Evolutionary conservation across 37 sponge, comb jelly and placozoan genomes (phyloP), one percentile per base, ranked within the genome.

Genomic region (Cladorhizidae sp.): DNA sequence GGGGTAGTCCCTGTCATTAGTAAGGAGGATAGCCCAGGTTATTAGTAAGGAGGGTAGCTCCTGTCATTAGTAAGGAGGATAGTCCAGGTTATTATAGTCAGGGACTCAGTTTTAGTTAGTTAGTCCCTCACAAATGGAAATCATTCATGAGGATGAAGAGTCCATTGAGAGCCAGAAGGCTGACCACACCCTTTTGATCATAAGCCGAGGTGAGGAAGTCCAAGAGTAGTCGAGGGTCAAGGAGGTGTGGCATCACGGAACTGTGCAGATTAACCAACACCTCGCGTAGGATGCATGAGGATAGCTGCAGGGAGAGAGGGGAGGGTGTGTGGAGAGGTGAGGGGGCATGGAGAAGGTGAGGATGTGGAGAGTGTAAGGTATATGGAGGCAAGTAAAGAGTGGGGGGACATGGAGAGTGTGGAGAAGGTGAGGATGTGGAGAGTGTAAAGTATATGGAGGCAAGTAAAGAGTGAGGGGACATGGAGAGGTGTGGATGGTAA

Each of bases 81-180:
- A 45, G 49, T 6, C 62, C 29, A 5, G 3, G 50, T 74, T 38
- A 56, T 57, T 35, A 28, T 9, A 56, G 22, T 3, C 12, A 58
- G 32, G 14, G 22, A 35, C 41, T n/a, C n/a, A n/a, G n/a, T n/a
- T n/a, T n/a, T n/a, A n/a, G n/a, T n/a, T n/a, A n/a, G n/a, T n/a
- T n/a, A n/a, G n/a, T n/a, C n/a, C n/a, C 94, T 90, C 54, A 95
- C 93, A 98, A 82, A 74, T 98, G 92, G 67, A 96, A 83, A 63
- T 96, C 45, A 59, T 96, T 87, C 57, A 98, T 92, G 39, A 98
- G 74, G 40, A 98, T 77, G 73, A 96, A 96, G 69, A 98, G 89
- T 45, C 97, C 93, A 69, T 98, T 98, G 56, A 98, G 90, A 41
- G 99, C 93, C 39, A 98, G 89, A 11, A 98, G 77, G 43, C 97